Base-by-base conservation (phyloP, 2,888 invertebrate species). In the Melitaea athalia region DNA sequence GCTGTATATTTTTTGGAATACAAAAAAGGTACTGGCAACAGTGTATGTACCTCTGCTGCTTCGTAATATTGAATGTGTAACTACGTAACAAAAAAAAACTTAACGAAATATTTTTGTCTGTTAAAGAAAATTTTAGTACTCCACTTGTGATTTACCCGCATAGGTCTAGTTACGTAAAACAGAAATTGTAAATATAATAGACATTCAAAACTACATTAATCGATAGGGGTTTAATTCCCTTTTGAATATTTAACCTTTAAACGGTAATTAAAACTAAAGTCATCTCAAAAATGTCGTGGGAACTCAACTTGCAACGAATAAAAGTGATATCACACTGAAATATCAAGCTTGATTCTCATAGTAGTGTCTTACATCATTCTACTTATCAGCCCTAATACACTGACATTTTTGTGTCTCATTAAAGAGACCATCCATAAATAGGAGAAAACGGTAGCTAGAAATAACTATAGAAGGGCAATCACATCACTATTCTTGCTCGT, bases 401-500 rank as follows among this genome's bases (percentile, higher is more conserved):
- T 43, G 43, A 38, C 17, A 59, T 43, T 45, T 43, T 17, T 3
- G n/a, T 31, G 31, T 42, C 17, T 7, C 15, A 61, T 53, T 42
- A 55, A 67, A 67, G 57, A 69, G 67, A 66, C 49, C 63, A 57
- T 43, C 61, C 64, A 64, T 67, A 64, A 65, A 69, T 65, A 71
- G 74, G 66, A 76, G 70, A 76, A 81, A 84, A 84, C 80, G 81
- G 78, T 81, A 79, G 84, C 85, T 84, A 81, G 82, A 87, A 88
- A 87, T 87, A 88, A 86, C 83, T 78, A 78, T 80, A 83, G 81
- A 87, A 88, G 90, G 89, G 88, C 88, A 87, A 87, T 89, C 86
- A 85, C 87, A 85, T 85, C 78, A 74, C 87, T 89, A 88, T 90
- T 88, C 84, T 83, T 86, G 85, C 85, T 84, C 85, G 85, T 85